Evolutionary conservation across 2,888 invertebrate species (phyloP).

Genomic region (Anthrax anthrax): DNA sequence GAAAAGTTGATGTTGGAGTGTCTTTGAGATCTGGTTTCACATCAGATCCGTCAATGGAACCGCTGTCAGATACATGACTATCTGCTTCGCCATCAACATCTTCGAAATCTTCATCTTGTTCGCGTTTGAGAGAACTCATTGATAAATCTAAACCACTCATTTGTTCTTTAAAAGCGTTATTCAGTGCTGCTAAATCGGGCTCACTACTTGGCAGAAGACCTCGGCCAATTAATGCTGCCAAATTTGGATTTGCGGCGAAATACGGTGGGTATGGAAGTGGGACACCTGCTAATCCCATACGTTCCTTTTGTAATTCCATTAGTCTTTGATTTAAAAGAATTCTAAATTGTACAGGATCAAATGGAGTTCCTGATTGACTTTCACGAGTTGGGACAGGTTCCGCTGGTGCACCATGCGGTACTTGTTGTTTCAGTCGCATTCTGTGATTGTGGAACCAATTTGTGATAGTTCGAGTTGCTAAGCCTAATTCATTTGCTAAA

Average conservation of each 20-base stretch:
- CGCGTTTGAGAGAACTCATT: conserved; percentile 64
- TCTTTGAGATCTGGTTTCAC: conserved; percentile 18
- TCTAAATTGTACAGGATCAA: conserved; percentile 86
- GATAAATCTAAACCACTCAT: conserved; percentile 78
- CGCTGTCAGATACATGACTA: conserved; percentile 27
- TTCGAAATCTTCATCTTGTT: conserved; percentile 37
- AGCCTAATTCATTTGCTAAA: conserved; percentile 75
- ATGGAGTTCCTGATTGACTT: conserved; percentile 54
- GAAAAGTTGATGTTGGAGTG: conserved; percentile 31
- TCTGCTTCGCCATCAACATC: conserved; percentile 55
- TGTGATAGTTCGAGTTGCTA: conserved; percentile 91
- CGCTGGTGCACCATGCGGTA: conserved; percentile 58
- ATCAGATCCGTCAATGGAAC: conserved; percentile 17
- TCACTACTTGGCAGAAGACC: conserved; percentile 47
- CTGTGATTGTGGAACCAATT: conserved; percentile 99
- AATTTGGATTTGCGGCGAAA: conserved; percentile 59
- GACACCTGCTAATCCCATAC: conserved; percentile 62
- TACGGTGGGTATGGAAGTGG: conserved; percentile 65
- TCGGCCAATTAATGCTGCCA: conserved; percentile 61
- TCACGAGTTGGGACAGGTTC: conserved; percentile 62
- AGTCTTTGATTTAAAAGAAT: conserved; percentile 77
- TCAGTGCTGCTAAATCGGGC: conserved; percentile 39
- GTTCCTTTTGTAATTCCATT: conserved; percentile 72
- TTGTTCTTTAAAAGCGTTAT: conserved; percentile 58
- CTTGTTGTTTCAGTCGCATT: conserved; percentile 90